Evolutionary conservation across 2,797 vertebrate species (phyloP), one percentile per base, ranked within the genome.

Genomic region (Apogon hyalosoma): DNA sequence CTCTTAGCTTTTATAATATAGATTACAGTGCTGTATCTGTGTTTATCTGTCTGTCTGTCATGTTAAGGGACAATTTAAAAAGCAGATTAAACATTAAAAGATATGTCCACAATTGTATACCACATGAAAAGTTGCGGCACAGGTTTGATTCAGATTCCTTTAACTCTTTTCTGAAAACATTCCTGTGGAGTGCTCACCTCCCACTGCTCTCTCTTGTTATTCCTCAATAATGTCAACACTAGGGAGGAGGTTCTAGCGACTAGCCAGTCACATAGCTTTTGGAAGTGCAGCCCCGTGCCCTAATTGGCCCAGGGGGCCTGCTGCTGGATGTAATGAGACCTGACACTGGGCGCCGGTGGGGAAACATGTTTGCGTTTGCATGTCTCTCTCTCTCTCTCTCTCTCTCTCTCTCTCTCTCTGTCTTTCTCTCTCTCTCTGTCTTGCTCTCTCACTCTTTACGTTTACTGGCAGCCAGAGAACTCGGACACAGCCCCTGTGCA

Each of bases 321-420:
- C 57, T 51, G 47, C 63, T 66, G 14, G 45, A 79, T 69, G 80
- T 86, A 79, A 89, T 82, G 40, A 59, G 82, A 88, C 67, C 67
- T 87, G 85, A 85, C 87, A 75, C 55, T 40, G 60, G 73, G 79
- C 18, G 41, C 78, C 68, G 1, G 11, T 68, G 78, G 75, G 79
- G 73, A 80, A 85, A 66, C 56, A 38, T 80, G 72, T 83, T 86
- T 79, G 28, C 7, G 12, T 79, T 71, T 77, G 58, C 38, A 41
- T 61, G 49, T 75, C 61, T 63, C 49, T 33, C 43, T 43, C 54
- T 47, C 16, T 16, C 12, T 36, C 19, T 21, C 19, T 21, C 19
- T 21, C 19, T 21, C 19, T 21, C 24, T 60, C 15, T 31, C 65
- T 19, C 18, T 2, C 24, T 60, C 15, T 31, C 65, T 19, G n/a